Evolutionary conservation across 1,140 invertebrate species (phyloP).

Genomic region (Parasteatoda tepidariorum): DNA sequence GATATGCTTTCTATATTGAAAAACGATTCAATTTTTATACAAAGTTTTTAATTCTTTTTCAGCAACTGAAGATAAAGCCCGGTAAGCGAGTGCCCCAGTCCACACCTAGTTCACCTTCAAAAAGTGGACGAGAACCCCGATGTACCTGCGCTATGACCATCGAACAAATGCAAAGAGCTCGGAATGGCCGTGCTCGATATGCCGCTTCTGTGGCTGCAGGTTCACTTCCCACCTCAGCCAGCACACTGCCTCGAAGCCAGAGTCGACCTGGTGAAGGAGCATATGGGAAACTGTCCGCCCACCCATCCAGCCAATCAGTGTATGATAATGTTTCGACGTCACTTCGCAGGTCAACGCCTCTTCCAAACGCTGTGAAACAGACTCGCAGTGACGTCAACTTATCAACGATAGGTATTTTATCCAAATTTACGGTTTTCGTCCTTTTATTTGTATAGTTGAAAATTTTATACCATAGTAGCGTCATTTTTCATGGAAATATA

Average conservation of each 20-base stretch:
- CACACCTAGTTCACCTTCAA: conserved; percentile 93
- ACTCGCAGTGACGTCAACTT: conserved; percentile 52
- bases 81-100: conserved; percentile 88
- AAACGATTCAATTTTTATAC: too few relatives aligned
- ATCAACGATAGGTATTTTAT: conserved; percentile 41
- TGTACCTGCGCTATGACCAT: conserved; percentile 92
- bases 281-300: conserved; percentile 65
- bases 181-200: conserved; percentile 73
- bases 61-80: conserved; percentile 63
- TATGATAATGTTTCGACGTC: conserved; percentile 81
- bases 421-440: too few relatives aligned
- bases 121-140: conserved; percentile 82
- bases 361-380: conserved; percentile 62
- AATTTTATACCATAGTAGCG: not conserved
- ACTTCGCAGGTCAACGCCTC: conserved; percentile 66
- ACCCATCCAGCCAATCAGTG: conserved; percentile 86
- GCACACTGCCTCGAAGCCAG: conserved; percentile 65
- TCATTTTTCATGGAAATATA: too few relatives aligned
- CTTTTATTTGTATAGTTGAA: too few relatives aligned
- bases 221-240: not conserved
- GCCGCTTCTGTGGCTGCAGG: conserved; percentile 33
- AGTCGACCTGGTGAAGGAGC: conserved; percentile 47
- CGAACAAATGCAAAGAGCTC: conserved; percentile 81
- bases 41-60: not conserved
- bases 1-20: too few relatives aligned